Evolutionary conservation across 2,113 vertebrate genomes (phyloP), one percentile per base, ranked within the genome.

Genomic region (Myrmophylax atrothorax): DNA sequence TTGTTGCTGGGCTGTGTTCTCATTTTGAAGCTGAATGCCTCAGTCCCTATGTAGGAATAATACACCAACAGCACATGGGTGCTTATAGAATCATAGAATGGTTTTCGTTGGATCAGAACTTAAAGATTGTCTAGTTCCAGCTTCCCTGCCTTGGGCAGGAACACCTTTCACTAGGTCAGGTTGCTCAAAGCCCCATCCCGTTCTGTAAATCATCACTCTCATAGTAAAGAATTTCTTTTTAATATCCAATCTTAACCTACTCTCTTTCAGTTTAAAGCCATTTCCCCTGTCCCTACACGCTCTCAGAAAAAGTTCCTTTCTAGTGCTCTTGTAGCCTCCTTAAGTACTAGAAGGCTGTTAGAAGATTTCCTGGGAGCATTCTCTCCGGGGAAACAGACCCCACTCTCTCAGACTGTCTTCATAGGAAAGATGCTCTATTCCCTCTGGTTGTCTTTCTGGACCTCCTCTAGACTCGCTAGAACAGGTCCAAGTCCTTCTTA

Each of bases 1-100:
- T 78, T 69, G 14, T 12, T 0, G 0, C 4, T 6, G 25, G 16
- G 5, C 31, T 58, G 4, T 1, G 1, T 56, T 92, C 38, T 63
- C 19, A 18, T 70, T 78, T 66, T 18, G 28, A 88, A 70, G 12
- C 6, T 75, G 60, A 69, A 64, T 69, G 17, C 7, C 7, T 69
- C 25, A 59, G 33, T 70, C 28, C 8, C 7, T 12, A 20, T 2
- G 6, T 14, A 63, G 77, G 13, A 8, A 28, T 3, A 3, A 31
- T 17, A 15, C 9, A 63, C 3, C 3, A 15, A 55, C 3, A 10
- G 33, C 22, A 44, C 29, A 38, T 5, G 79, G 18, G 29, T 58
- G 7, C 9, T 58, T 83, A 35, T 15, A 83, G 55, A 35, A 37
- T 58, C 18, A 23, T 19, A 28, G 6, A 60, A n/a, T 70, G 18